Evolutionary conservation across 23 tunicate genomes (phyloP).

Genomic region (Styela plicata): DNA sequence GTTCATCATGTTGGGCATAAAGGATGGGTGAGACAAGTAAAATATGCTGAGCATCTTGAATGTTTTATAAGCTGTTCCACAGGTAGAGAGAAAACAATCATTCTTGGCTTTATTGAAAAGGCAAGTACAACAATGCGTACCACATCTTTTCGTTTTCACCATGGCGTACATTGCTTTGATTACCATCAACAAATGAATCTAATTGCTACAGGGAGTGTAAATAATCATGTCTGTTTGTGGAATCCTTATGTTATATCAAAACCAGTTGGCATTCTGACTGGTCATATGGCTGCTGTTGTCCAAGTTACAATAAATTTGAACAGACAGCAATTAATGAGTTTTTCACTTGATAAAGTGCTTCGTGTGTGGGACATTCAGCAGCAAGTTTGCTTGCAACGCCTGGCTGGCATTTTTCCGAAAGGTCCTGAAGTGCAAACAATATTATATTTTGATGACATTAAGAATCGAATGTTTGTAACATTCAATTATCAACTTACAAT

Average conservation of each 20-base stretch:
- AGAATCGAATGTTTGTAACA: slow-evolving; percentile 86
- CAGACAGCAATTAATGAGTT: slow-evolving; percentile 75
- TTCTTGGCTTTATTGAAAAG: slow-evolving; percentile 81
- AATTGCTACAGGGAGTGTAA: slow-evolving; percentile 88
- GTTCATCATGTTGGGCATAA: slow-evolving; percentile 76
- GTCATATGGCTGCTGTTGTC: slow-evolving; percentile 91
- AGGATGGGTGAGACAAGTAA: slow-evolving; percentile 97
- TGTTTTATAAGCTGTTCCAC: slow-evolving; percentile 97
- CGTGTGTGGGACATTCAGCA: slow-evolving; percentile 95
- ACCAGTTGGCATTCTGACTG: slow-evolving; percentile 85
- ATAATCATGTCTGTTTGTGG: slow-evolving; percentile 95
- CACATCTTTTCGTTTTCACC: slow-evolving; percentile 61
- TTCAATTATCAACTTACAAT: slow-evolving; percentile 87
- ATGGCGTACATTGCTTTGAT: slow-evolving; percentile 86
- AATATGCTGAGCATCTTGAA: slow-evolving; percentile 84
- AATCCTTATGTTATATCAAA: slow-evolving; percentile 95
- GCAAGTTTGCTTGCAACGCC: slow-evolving; percentile 76
- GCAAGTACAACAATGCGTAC: slow-evolving; percentile 85
- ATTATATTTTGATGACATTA: slow-evolving; percentile 75
- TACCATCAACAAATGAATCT: slow-evolving; percentile 87
- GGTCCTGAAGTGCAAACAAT: slow-evolving; percentile 93
- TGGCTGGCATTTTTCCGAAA: slow-evolving; percentile 93
- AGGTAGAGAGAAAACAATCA: slow-evolving; percentile 63
- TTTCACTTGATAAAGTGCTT: slow-evolving; percentile 88
- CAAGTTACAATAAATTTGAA: slow-evolving; percentile 78